These are phyloP conservation scores for Acipenser ruthenus DNA, from an alignment of 2,797 vertebrate species.

Conservation along the genomic window DNA sequence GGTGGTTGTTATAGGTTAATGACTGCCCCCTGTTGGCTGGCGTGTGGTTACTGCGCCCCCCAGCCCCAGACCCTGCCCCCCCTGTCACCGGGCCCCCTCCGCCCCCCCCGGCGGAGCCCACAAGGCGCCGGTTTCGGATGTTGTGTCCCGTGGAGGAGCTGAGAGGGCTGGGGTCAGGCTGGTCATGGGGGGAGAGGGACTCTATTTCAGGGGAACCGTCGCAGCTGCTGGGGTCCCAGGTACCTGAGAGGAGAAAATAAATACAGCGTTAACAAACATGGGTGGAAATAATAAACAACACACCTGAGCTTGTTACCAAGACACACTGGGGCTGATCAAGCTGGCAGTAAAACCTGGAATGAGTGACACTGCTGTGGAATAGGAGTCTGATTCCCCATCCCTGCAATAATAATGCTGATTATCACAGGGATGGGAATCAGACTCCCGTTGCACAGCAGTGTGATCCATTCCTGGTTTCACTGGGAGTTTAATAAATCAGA, in stretches of 20 bases:
- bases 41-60: constrained; percentile 27
- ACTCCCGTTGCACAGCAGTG: too few relatives aligned
- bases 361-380: too few relatives aligned
- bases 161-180: constrained; percentile 63
- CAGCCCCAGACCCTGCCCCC: constrained; percentile 50
- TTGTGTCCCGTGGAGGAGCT: constrained; percentile 64
- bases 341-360: too few relatives aligned
- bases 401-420: too few relatives aligned
- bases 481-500: too few relatives aligned
- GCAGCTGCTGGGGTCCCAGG: constrained; percentile 63
- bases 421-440: too few relatives aligned
- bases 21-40: constrained; percentile 27
- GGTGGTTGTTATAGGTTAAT: constrained; percentile 22
- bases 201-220: constrained; percentile 65
- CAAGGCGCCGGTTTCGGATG: constrained; percentile 68
- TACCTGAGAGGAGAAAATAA: constrained; percentile 41
- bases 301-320: too few relatives aligned
- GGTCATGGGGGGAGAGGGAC: constrained; percentile 30
- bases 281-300: too few relatives aligned
- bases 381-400: too few relatives aligned
- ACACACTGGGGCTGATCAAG: too few relatives aligned
- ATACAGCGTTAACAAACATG: background rate
- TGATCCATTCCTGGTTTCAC: too few relatives aligned
- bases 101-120: constrained; percentile 49
- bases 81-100: constrained; percentile 47